A percentile compares a stretch with the other conserved stretches of the same genome.
Conservation (phyloP, 2,888 invertebrate species). For the Brachylomia viminalis region DNA sequence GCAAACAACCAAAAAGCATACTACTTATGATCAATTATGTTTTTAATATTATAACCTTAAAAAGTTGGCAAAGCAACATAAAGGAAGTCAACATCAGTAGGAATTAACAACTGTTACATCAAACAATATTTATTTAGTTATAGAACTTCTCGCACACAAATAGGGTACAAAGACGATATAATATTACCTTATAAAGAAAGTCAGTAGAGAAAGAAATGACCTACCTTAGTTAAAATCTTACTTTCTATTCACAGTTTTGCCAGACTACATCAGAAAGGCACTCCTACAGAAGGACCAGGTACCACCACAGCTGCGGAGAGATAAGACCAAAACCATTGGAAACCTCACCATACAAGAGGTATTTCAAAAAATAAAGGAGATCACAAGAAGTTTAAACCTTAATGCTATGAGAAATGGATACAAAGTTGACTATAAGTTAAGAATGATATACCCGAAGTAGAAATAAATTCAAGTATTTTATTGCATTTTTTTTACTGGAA, state of each 20-base stretch:
- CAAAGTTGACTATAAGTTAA: conserved; percentile 83
- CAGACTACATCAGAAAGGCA: conserved; percentile 76
- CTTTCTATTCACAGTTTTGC: conserved; percentile 71
- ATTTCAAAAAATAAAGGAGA: conserved; percentile 78
- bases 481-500: too few relatives aligned
- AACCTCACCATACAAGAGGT: conserved; percentile 79
- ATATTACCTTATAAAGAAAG: neutral
- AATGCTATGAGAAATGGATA: conserved; percentile 82
- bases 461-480: neutral
- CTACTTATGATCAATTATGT: too few relatives aligned
- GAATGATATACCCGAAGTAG: conserved; percentile 65
- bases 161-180: too few relatives aligned
- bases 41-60: neutral
- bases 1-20: too few relatives aligned
- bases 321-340: conserved; percentile 71
- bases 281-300: conserved; percentile 70
- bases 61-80: neutral
- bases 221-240: neutral
- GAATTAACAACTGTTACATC: neutral
- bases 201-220: neutral
- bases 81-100: neutral
- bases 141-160: too few relatives aligned
- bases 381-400: conserved; percentile 76
- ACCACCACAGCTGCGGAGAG: conserved; percentile 61
- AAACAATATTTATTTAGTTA: neutral